Conservation (phyloP, 2,888 invertebrate species). For the Tridacna gigas region DNA sequence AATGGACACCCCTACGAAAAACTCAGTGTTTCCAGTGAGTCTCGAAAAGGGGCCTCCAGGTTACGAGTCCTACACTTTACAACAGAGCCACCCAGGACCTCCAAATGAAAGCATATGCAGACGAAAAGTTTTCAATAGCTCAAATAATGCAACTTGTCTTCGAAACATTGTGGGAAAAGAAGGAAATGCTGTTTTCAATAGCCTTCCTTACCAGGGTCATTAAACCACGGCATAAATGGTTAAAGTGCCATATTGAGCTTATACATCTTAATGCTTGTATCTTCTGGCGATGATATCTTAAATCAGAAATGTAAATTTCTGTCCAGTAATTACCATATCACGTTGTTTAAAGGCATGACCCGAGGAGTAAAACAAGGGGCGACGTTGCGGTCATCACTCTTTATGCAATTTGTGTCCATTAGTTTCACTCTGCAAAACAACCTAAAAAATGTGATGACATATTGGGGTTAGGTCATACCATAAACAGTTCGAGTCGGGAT, state of each 20-base stretch:
- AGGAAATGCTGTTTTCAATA: no score
- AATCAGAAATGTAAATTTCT: neutral
- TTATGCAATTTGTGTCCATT: conserved; percentile 27
- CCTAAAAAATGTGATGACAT: conserved; percentile 28
- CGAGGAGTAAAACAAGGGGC: conserved; percentile 14
- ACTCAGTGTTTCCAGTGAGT: no score
- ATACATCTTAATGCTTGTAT: conserved; percentile 5
- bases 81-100: no score
- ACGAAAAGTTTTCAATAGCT: no score
- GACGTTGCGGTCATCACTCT: conserved; percentile 15
- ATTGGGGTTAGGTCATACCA: conserved; percentile 35
- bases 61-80: no score
- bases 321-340: conserved; percentile 11
- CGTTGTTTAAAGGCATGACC: conserved; percentile 12
- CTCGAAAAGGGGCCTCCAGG: no score
- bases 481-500: conserved; percentile 8
- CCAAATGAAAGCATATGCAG: no score
- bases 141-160: no score
- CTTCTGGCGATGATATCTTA: conserved; percentile 16
- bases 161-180: no score
- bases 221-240: no score
- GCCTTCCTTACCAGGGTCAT: no score
- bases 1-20: no score
- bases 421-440: conserved; percentile 18
- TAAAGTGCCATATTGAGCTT: neutral